Percentiles rank a stretch among this genome's conserved stretches.
These are phyloP conservation scores for Chrysoperla carnea DNA, from an alignment of 1,140 invertebrate species.

Conservation along the genomic window DNA sequence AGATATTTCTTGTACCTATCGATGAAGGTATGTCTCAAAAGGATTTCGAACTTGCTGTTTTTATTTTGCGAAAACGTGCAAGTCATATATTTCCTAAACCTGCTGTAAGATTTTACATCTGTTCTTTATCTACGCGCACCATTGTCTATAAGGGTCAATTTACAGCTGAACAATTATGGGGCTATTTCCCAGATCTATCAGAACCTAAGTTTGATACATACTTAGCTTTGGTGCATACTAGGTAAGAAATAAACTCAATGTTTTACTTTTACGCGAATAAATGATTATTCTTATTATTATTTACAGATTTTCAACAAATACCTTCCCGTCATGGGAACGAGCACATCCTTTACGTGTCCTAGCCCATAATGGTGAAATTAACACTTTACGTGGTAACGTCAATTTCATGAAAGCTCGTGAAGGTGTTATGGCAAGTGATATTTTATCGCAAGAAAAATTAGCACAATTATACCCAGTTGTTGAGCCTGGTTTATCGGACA, in stretches of 20 bases:
- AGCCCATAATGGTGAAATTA: conserved; percentile 99
- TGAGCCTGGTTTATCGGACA: conserved; percentile 94
- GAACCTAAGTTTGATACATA: conserved; percentile 85
- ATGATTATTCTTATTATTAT: background rate
- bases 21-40: conserved; percentile 9
- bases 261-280: background rate
- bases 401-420: conserved; percentile 98
- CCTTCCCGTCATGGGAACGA: conserved; percentile 97
- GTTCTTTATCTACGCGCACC: conserved; percentile 76
- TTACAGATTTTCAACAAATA: conserved; percentile 88
- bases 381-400: conserved; percentile 93
- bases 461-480: conserved; percentile 92
- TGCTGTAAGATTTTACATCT: conserved; percentile 86
- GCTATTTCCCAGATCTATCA: conserved; percentile 41
- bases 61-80: conserved; percentile 80
- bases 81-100: conserved; percentile 73
- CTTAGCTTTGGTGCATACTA: conserved; percentile 87
- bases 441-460: conserved; percentile 54
- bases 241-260: conserved; percentile 12
- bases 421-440: conserved; percentile 84
- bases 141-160: conserved; percentile 97
- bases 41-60: conserved; percentile 45
- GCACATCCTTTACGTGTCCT: conserved; percentile 93
- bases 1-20: conserved; percentile 12
- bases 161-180: conserved; percentile 89